Evolutionary conservation across 2,888 invertebrate genomes (phyloP).

Genomic region (Miltochrista miniata): DNA sequence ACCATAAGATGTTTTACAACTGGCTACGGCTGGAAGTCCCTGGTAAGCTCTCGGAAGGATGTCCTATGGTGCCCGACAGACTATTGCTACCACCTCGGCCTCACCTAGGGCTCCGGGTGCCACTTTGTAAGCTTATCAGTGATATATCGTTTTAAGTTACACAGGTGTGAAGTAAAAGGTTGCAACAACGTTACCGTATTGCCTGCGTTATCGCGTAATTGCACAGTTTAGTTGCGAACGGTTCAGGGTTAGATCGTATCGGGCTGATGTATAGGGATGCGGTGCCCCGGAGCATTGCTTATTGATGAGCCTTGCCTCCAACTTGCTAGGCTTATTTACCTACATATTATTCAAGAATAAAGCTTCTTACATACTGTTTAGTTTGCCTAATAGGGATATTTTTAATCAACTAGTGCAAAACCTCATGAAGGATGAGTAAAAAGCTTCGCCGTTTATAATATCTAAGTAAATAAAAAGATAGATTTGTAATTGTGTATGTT

Average conservation of each 20-base stretch:
- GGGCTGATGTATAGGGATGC: constrained; percentile 63
- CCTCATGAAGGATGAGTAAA: too few relatives aligned
- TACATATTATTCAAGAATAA: not conserved
- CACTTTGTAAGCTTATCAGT: not conserved
- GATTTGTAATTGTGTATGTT: too few relatives aligned
- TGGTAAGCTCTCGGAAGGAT: too few relatives aligned
- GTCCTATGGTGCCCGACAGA: too few relatives aligned
- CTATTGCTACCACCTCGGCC: too few relatives aligned
- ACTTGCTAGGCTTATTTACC: constrained; percentile 45
- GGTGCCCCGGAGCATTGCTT: constrained; percentile 54
- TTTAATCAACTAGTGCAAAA: too few relatives aligned
- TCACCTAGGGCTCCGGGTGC: too few relatives aligned
- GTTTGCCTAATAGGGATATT: too few relatives aligned
- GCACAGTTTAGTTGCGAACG: constrained; percentile 66
- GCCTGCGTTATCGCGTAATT: constrained; percentile 46
- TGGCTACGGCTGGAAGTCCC: too few relatives aligned
- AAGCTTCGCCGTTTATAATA: too few relatives aligned
- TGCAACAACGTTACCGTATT: constrained; percentile 12
- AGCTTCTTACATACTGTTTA: not conserved
- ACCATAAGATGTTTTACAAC: too few relatives aligned
- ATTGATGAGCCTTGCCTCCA: constrained; percentile 56
- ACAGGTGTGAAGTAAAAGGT: constrained; percentile 2
- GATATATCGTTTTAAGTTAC: not conserved
- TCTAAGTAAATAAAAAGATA: too few relatives aligned
- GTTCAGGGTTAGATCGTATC: constrained; percentile 63